phyloP scores from a whole-genome alignment of 2,797 vertebrate genomes.

The Danio albolineatus region DNA sequence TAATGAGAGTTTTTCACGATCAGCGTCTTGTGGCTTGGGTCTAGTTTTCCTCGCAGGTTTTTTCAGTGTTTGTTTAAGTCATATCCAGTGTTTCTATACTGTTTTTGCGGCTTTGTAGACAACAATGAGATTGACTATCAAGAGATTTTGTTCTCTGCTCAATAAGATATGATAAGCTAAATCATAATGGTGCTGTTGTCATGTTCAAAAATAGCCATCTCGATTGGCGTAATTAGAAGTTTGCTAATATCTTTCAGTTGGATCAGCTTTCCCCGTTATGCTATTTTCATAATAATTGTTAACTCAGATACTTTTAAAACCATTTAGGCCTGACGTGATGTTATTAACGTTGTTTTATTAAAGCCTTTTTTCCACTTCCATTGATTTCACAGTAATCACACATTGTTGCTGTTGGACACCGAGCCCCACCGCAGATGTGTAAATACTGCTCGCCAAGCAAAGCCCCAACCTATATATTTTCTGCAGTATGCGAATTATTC shows the following conservation, averaged over 20 bases:
- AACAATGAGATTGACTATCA: background rate
- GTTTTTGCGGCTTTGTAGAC: background rate
- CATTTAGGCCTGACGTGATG: constrained; percentile 22
- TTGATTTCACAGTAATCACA: constrained; percentile 36
- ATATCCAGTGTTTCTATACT: constrained; percentile 12
- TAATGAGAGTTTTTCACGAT: constrained; percentile 50
- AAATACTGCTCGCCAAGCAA: constrained; percentile 27
- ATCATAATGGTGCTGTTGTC: background rate
- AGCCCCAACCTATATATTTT: constrained; percentile 19
- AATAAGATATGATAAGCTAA: background rate
- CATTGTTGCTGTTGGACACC: constrained; percentile 46
- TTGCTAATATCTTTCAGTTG: background rate
- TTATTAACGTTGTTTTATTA: constrained; percentile 47
- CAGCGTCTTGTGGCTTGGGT: constrained; percentile 61
- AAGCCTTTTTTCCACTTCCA: constrained; percentile 23
- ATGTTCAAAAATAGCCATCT: background rate
- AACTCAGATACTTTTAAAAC: constrained; percentile 27
- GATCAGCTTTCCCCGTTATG: background rate
- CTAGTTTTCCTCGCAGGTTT: constrained; percentile 58
- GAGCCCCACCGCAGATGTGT: constrained; percentile 31
- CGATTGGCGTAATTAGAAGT: background rate
- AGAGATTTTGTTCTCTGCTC: background rate
- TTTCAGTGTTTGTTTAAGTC: constrained; percentile 30
- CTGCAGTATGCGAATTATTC: background rate
- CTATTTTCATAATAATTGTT: constrained; percentile 14